Conservation (phyloP, 2,113 vertebrate genomes). For the Halichoeres trimaculatus region DNA sequence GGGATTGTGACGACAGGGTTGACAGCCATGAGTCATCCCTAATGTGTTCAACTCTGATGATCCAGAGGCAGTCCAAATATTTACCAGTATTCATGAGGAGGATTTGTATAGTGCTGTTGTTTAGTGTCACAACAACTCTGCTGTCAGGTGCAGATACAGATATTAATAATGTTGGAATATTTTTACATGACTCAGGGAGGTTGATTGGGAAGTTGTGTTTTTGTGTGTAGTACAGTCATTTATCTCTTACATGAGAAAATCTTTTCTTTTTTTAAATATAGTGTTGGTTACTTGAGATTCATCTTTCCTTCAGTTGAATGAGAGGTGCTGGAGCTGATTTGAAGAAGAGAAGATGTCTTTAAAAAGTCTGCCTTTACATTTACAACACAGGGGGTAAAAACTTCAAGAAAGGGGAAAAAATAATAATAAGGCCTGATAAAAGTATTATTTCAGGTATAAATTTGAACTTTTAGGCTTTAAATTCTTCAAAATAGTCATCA, state of each 20-base stretch:
- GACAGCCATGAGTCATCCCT: conserved; percentile 57
- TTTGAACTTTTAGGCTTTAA: neutral
- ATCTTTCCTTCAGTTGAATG: conserved; percentile 70
- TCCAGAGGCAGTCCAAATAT: conserved; percentile 73
- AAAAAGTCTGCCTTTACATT: conserved; percentile 73
- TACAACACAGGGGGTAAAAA: conserved; percentile 52
- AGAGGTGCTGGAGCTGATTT: conserved; percentile 74
- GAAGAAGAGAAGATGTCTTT: conserved; percentile 76
- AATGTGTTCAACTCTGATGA: conserved; percentile 66
- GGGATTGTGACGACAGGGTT: conserved; percentile 48
- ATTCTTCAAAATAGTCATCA: neutral
- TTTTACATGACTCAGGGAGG: conserved; percentile 41
- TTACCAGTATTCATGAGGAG: conserved; percentile 65
- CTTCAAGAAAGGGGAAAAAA: conserved; percentile 3
- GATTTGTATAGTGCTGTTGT: conserved; percentile 60
- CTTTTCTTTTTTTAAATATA: conserved; percentile 25
- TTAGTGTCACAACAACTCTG: conserved; percentile 32
- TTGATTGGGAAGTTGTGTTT: conserved; percentile 34
- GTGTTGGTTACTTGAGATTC: too few species aligned
- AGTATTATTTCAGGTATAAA: neutral
- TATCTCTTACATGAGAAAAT: conserved; percentile 11
- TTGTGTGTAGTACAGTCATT: conserved; percentile 26
- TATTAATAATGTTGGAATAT: conserved; percentile 48
- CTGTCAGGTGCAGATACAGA: conserved; percentile 66
- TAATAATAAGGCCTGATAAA: conserved; percentile 35